Conservation (phyloP, 2,888 invertebrate species). For the Choreutis nemorana region DNA sequence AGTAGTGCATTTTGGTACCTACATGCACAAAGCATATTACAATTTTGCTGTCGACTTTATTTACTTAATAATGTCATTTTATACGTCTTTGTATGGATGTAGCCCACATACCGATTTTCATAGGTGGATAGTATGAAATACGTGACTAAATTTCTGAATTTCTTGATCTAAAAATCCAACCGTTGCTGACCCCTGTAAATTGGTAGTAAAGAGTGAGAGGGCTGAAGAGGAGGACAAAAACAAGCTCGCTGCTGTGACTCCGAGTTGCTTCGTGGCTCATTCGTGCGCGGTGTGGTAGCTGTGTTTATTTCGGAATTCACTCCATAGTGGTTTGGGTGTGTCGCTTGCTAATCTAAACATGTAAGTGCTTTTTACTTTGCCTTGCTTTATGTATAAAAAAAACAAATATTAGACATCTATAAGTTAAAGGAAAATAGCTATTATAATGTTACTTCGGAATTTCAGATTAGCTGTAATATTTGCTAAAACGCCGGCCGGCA, state of each 20-base stretch:
- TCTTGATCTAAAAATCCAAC: slow-evolving; percentile 11
- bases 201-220: slow-evolving; percentile 44
- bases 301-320: slow-evolving; percentile 48
- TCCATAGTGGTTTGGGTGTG: slow-evolving; percentile 44
- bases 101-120: too few relatives aligned
- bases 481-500: slow-evolving; percentile 33
- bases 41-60: too few relatives aligned
- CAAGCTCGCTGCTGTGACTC: slow-evolving; percentile 34
- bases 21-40: too few relatives aligned
- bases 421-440: background rate
- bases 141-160: too few relatives aligned
- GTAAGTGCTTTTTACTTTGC: slow-evolving; percentile 29
- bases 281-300: slow-evolving; percentile 9
- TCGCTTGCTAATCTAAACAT: slow-evolving; percentile 30
- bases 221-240: slow-evolving; percentile 41
- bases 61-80: too few relatives aligned
- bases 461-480: slow-evolving; percentile 17
- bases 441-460: background rate
- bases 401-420: too few relatives aligned
- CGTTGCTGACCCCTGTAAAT: slow-evolving; percentile 27
- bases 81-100: too few relatives aligned
- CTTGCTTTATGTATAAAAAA: background rate
- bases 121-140: too few relatives aligned
- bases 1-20: too few relatives aligned
- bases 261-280: slow-evolving; percentile 25